Percentiles rank a stretch among this genome's conserved stretches.
Evolutionary conservation across 1,140 invertebrate genomes (phyloP).

Genomic region (Heliconius hewitsoni): DNA sequence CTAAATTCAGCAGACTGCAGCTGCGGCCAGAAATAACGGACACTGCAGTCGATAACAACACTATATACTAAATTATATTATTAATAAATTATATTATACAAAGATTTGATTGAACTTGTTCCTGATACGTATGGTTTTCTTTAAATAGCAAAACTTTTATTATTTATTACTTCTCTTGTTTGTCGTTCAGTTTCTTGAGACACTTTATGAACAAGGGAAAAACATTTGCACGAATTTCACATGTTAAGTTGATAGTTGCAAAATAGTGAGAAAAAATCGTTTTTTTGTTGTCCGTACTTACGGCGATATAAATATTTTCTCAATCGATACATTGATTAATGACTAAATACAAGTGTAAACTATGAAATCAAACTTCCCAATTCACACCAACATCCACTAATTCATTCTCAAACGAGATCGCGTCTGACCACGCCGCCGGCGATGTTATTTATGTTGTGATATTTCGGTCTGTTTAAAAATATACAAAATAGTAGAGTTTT

Average conservation of each 20-base stretch:
- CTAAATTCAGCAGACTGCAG: slow-evolving; percentile 38
- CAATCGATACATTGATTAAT: neutral
- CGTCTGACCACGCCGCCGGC: slow-evolving; percentile 14
- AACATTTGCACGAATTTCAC: neutral
- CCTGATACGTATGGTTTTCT: neutral
- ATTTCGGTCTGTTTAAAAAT: slow-evolving; percentile 20
- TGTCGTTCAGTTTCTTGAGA: neutral
- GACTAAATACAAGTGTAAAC: slow-evolving; percentile 7
- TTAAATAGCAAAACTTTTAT: neutral
- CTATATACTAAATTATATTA: slow-evolving; percentile 8
- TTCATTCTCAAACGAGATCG: slow-evolving; percentile 15
- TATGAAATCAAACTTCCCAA: slow-evolving; percentile 28
- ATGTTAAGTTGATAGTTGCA: too few species aligned
- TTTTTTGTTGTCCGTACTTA: neutral
- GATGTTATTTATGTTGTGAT: slow-evolving; percentile 26
- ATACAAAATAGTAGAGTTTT: neutral
- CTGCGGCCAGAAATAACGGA: slow-evolving; percentile 38
- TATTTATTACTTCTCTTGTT: neutral
- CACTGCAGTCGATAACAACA: slow-evolving; percentile 31
- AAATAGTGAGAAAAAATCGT: neutral
- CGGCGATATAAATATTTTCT: neutral
- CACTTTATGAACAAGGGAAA: neutral
- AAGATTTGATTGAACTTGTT: neutral
- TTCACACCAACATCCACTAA: slow-evolving; percentile 10
- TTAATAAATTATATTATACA: neutral